phyloP scores from a whole-genome alignment of 2,888 invertebrate genomes.

The Ochlodes sylvanus region DNA sequence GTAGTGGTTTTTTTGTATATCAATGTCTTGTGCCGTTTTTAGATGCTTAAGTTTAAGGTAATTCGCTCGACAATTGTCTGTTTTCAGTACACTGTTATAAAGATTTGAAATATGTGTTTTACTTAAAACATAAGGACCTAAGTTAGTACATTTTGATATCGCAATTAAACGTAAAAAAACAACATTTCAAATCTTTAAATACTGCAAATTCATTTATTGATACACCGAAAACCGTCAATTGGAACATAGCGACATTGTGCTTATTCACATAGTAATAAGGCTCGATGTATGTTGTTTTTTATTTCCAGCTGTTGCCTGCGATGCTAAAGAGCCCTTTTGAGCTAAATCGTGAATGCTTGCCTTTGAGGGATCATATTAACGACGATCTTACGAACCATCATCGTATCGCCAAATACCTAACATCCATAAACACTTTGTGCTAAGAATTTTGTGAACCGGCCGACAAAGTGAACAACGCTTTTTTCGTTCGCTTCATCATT shows the following conservation, averaged over 20 bases:
- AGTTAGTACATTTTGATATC: not conserved
- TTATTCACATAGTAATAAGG: slow-evolving; percentile 79
- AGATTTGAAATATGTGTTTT: slow-evolving; percentile 17
- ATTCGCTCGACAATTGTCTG: slow-evolving; percentile 64
- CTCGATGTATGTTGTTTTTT: slow-evolving; percentile 85
- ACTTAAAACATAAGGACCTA: no score
- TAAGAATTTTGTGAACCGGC: slow-evolving; percentile 68
- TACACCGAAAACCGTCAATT: slow-evolving; percentile 62
- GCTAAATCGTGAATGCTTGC: slow-evolving; percentile 85
- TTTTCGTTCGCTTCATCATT: slow-evolving; percentile 77
- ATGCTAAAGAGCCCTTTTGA: slow-evolving; percentile 85
- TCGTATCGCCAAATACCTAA: slow-evolving; percentile 80
- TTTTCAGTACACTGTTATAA: slow-evolving; percentile 49
- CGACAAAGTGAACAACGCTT: slow-evolving; percentile 64
- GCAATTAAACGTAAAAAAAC: not conserved
- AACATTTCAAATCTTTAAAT: slow-evolving; percentile 18
- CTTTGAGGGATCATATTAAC: slow-evolving; percentile 85
- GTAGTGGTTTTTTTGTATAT: slow-evolving; percentile 26
- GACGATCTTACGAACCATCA: slow-evolving; percentile 81
- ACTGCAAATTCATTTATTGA: slow-evolving; percentile 6
- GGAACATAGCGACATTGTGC: slow-evolving; percentile 59
- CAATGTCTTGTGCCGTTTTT: slow-evolving; percentile 62
- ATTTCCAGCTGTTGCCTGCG: slow-evolving; percentile 86
- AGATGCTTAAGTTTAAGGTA: slow-evolving; percentile 77
- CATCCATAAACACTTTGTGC: slow-evolving; percentile 81